These are phyloP conservation scores for Acanthisitta chloris DNA, from an alignment of 2,113 vertebrate species.

Conservation along the genomic window DNA sequence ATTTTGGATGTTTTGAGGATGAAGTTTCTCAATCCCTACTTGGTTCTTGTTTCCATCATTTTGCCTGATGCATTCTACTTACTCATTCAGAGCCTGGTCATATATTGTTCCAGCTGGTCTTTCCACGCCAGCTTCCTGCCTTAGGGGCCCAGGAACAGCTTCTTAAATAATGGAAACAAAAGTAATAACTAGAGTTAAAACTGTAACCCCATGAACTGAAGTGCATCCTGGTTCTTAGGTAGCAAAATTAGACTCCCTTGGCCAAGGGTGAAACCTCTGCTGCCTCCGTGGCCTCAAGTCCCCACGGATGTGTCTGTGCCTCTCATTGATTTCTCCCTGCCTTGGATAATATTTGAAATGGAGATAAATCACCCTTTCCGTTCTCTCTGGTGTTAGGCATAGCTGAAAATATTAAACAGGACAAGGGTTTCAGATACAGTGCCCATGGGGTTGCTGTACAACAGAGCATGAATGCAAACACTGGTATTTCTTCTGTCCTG, in stretches of 20 bases:
- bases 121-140: neutral
- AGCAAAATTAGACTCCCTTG: neutral
- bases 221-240: neutral
- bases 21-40: neutral
- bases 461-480: neutral
- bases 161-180: neutral
- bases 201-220: neutral
- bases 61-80: neutral
- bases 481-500: neutral
- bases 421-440: neutral
- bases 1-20: neutral
- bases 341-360: neutral
- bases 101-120: neutral
- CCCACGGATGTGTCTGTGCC: neutral
- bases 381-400: neutral
- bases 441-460: neutral
- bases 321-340: neutral
- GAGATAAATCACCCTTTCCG: constrained; percentile 4
- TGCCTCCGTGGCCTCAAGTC: neutral
- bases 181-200: neutral
- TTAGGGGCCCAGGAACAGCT: neutral
- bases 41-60: neutral
- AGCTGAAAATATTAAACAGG: constrained; percentile 19
- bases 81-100: neutral
- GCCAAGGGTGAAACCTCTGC: neutral